Base-by-base conservation (phyloP, 2,797 vertebrate genomes). In the Choloepus didactylus region DNA sequence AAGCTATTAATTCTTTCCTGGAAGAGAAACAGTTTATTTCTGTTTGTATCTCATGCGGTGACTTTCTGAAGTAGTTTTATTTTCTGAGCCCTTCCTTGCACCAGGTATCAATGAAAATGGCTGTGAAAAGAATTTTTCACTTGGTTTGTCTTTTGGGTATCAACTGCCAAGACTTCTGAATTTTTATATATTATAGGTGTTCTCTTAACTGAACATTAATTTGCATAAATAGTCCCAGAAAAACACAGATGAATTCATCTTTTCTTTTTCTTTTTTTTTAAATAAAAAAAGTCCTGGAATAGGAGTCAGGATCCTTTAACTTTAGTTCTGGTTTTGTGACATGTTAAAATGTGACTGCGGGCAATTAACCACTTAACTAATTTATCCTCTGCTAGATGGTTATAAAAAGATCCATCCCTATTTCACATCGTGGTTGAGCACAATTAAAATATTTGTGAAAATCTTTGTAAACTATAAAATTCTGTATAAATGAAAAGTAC, bases 401-500 rank as follows among this genome's bases (percentile, higher is more conserved):
- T 67, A 49, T 64, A 51, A 94, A 76, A 73, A 85, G 31, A 59
- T 5, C n/a, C 89, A 82, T 12, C 12, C 2, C 18, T 59, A 35
- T 92, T 92, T 92, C 4, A n/a, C 46, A 2, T 73, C 44, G 60
- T 23, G 38, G 6, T 35, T 76, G 67, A 49, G n/a, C 23, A 76
- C 76, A 93, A 31, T 70, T 87, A 83, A 97, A 93, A 56, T 76
- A 80, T 92, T 93, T 93, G 44, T 64, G 46, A 69, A 91, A 95
- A 77, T 91, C 14, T 92, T 67, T 82, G 27, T 88, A 85, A 93
- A 87, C 84, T 69, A 70, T 12, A 59, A 95, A 51, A n/a, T 77
- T 85, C n/a, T 60, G 2, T 86, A 60, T 81, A 85, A 84, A 81
- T 46, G 64, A 21, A 75, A 88, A 77, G 12, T 73, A 6, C 23